Evolutionary conservation across 2,888 invertebrate genomes (phyloP), one percentile per base, ranked within the genome.

Genomic region (Phortica magna): DNA sequence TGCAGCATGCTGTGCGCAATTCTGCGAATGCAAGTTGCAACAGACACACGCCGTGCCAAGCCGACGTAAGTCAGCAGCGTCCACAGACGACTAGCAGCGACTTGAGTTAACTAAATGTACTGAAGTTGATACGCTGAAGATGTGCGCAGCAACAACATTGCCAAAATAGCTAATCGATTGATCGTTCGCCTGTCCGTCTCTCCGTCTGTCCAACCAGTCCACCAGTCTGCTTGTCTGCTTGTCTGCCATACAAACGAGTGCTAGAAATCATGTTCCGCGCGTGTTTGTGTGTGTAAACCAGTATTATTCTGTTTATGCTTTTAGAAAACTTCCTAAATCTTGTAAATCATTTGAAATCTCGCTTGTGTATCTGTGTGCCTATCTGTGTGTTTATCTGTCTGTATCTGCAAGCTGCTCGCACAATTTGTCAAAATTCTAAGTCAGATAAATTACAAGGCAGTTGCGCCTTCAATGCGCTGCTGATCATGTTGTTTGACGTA

Each of bases 351-450:
- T 72, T 72, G 22, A 12, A 7, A 14, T 71, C 19, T 48, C 17
- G 48, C 39, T 57, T 55, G 59, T 68, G 7, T 31, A 12, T 42
- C 19, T 70, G 19, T 59, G 14, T 59, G n/a, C 7, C 48, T 31
- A n/a, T 39, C 12, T 65, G 4, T 39, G 39, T 7, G 14, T 17
- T 48, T 19, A 10, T 22, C 1, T 19, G 2, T 10, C 2, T 31
- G 7, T 41, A 48, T 65, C 19, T 65, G n/a, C 2, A 1, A 19
- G 70, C 22, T 19, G 22, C 48, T 53, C 77, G 79, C 80, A 79
- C 83, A 83, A 84, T 84, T 84, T 84, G 85, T 84, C 84, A 84
- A 81, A 82, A 81, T 83, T 83, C 84, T 84, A 80, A 84, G 81
- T 81, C 82, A 77, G 81, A 83, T 84, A 83, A 83, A 83, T 83